A percentile compares a stretch with the other conserved stretches of the same genome.
Conservation (phyloP, 2,113 vertebrate genomes). For the Cryptotis parvus region DNA sequence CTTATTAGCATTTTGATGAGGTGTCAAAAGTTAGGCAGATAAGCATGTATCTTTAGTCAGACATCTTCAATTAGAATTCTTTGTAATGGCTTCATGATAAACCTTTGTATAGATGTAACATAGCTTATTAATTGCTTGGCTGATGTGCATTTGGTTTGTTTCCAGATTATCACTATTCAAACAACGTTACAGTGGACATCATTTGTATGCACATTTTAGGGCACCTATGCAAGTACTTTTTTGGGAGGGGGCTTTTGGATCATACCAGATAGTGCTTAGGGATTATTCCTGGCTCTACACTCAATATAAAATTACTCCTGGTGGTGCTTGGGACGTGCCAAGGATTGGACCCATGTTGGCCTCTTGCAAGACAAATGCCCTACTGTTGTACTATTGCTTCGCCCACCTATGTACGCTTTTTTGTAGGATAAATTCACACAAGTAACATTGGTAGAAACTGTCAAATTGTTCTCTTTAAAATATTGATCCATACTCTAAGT, state of each 20-base stretch:
- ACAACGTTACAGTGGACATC: not conserved
- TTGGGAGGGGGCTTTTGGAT: no score
- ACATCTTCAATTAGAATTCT: slow-evolving; percentile 66
- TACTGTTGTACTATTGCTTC: no score
- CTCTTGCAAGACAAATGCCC: no score
- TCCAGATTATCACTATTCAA: slow-evolving; percentile 47
- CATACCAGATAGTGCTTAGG: no score
- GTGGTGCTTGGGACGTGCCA: no score
- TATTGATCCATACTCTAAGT: not conserved
- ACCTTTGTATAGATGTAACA: slow-evolving; percentile 36
- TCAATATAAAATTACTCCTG: no score
- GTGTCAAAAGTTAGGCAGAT: slow-evolving; percentile 42
- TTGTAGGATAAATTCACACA: slow-evolving; percentile 38
- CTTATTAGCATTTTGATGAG: slow-evolving; percentile 70
- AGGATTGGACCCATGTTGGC: no score
- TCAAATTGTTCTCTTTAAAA: slow-evolving; percentile 32
- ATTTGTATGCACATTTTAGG: slow-evolving; percentile 31
- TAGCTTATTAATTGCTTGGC: slow-evolving; percentile 56
- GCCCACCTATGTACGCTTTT: slow-evolving; percentile 21
- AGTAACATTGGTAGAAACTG: slow-evolving; percentile 31
- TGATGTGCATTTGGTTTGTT: slow-evolving; percentile 53
- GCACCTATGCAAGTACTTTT: no score
- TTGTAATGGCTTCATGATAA: slow-evolving; percentile 42
- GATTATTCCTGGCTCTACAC: no score
- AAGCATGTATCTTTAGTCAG: slow-evolving; percentile 65